phyloP scores from a whole-genome alignment of 2,113 vertebrate species.

The Plestiodon gilberti region DNA sequence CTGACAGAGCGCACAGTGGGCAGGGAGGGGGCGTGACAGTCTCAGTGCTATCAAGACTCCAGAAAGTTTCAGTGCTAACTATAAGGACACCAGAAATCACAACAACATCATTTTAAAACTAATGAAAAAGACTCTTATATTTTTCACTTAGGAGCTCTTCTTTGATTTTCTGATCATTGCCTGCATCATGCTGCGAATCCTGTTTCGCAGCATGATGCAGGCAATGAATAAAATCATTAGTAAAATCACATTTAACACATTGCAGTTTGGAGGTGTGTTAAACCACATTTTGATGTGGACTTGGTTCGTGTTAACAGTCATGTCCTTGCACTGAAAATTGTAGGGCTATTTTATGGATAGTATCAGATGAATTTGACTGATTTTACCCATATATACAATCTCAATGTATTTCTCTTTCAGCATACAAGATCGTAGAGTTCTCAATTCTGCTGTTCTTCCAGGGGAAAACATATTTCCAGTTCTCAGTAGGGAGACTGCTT shows the following conservation, averaged over 20 bases:
- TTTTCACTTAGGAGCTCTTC: constrained; percentile 27
- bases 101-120: background rate
- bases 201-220: no score
- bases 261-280: background rate
- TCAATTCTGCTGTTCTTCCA: background rate
- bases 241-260: constrained; percentile 39
- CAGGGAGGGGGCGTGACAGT: no score
- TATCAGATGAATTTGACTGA: constrained; percentile 20
- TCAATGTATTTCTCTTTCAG: background rate
- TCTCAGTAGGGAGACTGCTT: background rate
- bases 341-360: constrained; percentile 20
- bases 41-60: no score
- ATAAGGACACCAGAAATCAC: constrained; percentile 1
- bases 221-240: no score
- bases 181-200: constrained; percentile 23
- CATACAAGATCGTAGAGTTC: background rate
- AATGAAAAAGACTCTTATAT: no score
- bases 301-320: background rate
- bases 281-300: background rate
- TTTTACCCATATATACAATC: constrained; percentile 26
- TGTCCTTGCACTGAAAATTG: background rate
- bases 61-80: no score
- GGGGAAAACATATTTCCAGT: background rate
- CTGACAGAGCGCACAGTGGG: no score
- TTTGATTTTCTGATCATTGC: constrained; percentile 7